These are phyloP conservation scores for Amphipoea oculea DNA, from an alignment of 2,888 invertebrate genomes.

Conservation along the genomic window DNA sequence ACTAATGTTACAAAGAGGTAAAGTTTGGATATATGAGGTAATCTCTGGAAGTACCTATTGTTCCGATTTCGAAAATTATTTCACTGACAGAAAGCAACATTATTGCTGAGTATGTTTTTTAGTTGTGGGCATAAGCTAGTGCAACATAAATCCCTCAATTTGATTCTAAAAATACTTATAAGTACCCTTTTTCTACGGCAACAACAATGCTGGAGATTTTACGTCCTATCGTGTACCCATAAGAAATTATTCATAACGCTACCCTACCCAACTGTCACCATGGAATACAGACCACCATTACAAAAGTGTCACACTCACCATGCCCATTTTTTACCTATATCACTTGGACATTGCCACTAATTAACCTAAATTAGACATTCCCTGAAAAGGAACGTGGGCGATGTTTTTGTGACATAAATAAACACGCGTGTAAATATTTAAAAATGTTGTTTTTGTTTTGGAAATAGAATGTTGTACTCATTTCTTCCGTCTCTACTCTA, in stretches of 20 bases:
- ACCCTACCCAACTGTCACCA: slow-evolving; percentile 49
- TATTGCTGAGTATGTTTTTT: not conserved
- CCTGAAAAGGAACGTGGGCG: slow-evolving; percentile 29
- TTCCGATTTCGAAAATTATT: not conserved
- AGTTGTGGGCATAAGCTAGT: not conserved
- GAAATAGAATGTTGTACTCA: slow-evolving; percentile 8
- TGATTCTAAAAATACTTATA: not conserved
- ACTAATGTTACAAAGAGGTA: not conserved
- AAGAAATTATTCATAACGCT: slow-evolving; percentile 45
- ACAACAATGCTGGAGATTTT: not conserved
- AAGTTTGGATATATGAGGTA: too few relatives aligned
- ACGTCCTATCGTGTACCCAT: not conserved
- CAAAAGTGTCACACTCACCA: slow-evolving; percentile 24
- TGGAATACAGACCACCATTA: slow-evolving; percentile 7
- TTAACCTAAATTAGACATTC: slow-evolving; percentile 61
- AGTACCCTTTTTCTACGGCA: not conserved
- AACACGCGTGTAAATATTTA: slow-evolving; percentile 33
- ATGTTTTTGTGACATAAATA: slow-evolving; percentile 13
- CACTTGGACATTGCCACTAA: slow-evolving; percentile 48
- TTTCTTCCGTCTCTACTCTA: slow-evolving; percentile 9
- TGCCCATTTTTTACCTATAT: slow-evolving; percentile 27
- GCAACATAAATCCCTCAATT: too few relatives aligned
- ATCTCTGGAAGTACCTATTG: not conserved
- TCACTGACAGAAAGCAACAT: not conserved
- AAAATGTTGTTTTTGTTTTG: slow-evolving; percentile 20